phyloP scores from a whole-genome alignment of 1,140 invertebrate species.

The Phymorhynchus buccinoides region DNA sequence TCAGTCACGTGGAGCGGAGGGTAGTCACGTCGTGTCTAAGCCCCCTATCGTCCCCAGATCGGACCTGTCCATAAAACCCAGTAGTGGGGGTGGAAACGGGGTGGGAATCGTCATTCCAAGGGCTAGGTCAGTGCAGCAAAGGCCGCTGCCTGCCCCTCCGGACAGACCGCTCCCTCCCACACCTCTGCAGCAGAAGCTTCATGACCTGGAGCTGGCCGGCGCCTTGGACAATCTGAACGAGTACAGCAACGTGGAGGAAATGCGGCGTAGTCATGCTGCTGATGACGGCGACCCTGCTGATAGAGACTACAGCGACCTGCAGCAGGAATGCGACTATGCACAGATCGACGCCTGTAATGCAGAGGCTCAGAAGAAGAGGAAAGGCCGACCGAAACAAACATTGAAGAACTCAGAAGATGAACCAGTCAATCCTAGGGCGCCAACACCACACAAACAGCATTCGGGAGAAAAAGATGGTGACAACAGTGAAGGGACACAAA shows the following conservation, averaged over 20 bases:
- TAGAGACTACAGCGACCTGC: constrained; percentile 59
- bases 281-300: constrained; percentile 42
- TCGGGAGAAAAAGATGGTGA: background rate
- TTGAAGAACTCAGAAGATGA: constrained; percentile 52
- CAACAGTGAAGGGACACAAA: background rate
- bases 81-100: background rate
- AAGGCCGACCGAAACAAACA: constrained; percentile 79
- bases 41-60: constrained; percentile 66
- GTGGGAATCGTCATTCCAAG: constrained; percentile 40
- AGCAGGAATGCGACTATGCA: constrained; percentile 94
- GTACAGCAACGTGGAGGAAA: background rate
- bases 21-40: constrained; percentile 53
- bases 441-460: background rate
- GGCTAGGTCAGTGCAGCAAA: constrained; percentile 55
- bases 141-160: constrained; percentile 71
- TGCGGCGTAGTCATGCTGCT: constrained; percentile 3
- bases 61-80: constrained; percentile 51
- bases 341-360: constrained; percentile 86
- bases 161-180: constrained; percentile 64
- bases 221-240: constrained; percentile 31
- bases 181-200: constrained; percentile 46
- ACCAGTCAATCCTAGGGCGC: background rate
- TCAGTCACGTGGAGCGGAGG: constrained; percentile 33
- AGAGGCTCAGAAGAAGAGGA: constrained; percentile 69
- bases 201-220: constrained; percentile 2